Percentiles rank a stretch among this genome's conserved stretches.
These are phyloP conservation scores for Drosophila suboccidentalis DNA, from an alignment of 2,888 invertebrate genomes.

Conservation along the genomic window DNA sequence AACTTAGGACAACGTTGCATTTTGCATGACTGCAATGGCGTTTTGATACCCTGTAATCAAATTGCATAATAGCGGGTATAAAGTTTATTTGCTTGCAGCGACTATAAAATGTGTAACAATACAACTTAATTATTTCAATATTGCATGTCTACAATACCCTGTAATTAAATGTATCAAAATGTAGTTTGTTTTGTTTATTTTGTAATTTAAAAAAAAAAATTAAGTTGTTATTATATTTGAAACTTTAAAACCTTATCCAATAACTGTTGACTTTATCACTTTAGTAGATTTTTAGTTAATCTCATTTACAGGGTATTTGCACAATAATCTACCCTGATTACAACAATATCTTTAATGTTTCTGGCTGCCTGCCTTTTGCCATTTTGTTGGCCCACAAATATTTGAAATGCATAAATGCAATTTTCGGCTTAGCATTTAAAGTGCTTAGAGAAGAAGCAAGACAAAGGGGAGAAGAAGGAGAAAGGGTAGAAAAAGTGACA, in stretches of 20 bases:
- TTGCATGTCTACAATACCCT: not conserved
- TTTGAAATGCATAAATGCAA: slow-evolving; percentile 72
- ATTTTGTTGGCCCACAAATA: slow-evolving; percentile 60
- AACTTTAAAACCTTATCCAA: not conserved
- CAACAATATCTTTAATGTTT: slow-evolving; percentile 1
- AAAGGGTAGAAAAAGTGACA: not conserved
- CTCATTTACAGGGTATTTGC: slow-evolving; percentile 31
- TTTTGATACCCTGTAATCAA: slow-evolving; percentile 43
- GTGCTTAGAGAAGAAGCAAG: slow-evolving; percentile 21
- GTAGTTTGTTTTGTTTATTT: too few species aligned
- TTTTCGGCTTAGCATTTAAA: slow-evolving; percentile 61
- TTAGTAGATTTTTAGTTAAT: not conserved
- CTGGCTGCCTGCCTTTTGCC: slow-evolving; percentile 52
- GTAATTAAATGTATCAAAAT: not conserved
- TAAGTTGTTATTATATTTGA: not conserved
- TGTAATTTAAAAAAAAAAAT: too few species aligned
- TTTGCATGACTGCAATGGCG: slow-evolving; percentile 55
- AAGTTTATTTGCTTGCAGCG: slow-evolving; percentile 2
- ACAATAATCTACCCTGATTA: not conserved
- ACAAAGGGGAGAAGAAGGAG: too few species aligned
- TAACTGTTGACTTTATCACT: not conserved
- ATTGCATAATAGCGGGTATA: slow-evolving; percentile 9
- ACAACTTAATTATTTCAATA: not conserved
- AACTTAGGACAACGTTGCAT: slow-evolving; percentile 60
- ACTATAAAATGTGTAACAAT: not conserved